phyloP scores from a whole-genome alignment of 2,797 vertebrate species.

The Gymnothorax javanicus region DNA sequence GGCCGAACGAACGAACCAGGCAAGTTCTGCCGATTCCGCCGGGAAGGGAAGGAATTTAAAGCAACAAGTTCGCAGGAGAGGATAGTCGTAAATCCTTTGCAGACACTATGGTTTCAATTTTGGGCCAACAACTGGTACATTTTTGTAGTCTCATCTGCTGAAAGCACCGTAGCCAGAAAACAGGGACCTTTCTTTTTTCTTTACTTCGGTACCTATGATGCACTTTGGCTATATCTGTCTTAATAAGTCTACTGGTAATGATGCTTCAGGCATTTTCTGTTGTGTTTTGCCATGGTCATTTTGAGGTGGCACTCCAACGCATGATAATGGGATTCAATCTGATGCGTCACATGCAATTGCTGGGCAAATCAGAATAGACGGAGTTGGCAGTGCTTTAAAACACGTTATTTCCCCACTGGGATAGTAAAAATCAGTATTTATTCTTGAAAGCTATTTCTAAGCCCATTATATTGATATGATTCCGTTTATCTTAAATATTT shows the following conservation, averaged over 20 bases:
- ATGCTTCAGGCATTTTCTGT: not conserved
- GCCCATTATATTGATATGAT: slow-evolving; percentile 86
- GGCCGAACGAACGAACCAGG: slow-evolving; percentile 56
- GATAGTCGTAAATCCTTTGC: not conserved
- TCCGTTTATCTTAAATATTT: slow-evolving; percentile 91
- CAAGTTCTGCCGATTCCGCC: slow-evolving; percentile 36
- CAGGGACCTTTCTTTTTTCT: slow-evolving; percentile 75
- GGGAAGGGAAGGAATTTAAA: not conserved
- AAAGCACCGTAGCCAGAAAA: slow-evolving; percentile 86
- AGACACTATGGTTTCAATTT: slow-evolving; percentile 43
- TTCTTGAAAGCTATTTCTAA: slow-evolving; percentile 74
- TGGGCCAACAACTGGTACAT: slow-evolving; percentile 35
- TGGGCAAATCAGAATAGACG: not conserved
- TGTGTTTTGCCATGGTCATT: not conserved
- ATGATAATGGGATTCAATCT: not conserved
- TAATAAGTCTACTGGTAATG: not conserved
- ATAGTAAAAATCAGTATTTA: slow-evolving; percentile 76
- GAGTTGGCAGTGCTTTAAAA: not conserved
- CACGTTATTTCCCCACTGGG: not conserved
- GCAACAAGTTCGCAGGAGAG: not conserved
- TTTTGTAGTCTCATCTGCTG: slow-evolving; percentile 79
- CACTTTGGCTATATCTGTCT: not conserved
- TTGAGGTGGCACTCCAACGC: not conserved
- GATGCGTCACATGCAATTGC: not conserved
- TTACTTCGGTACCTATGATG: slow-evolving; percentile 82